Evolutionary conservation across 2,888 invertebrate genomes (phyloP).

Genomic region (Cenopis cana): DNA sequence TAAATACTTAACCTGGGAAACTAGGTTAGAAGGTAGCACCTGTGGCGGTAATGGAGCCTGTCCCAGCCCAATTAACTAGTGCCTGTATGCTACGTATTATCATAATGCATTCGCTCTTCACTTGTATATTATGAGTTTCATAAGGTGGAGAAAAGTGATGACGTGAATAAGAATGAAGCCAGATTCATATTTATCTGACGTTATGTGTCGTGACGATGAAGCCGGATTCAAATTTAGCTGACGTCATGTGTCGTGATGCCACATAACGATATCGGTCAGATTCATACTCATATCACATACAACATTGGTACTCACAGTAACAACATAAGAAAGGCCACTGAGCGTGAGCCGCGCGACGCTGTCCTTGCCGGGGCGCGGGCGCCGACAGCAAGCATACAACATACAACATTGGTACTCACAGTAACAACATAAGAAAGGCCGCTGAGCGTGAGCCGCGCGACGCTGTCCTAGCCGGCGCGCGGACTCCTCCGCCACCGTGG

Average conservation of each 20-base stretch:
- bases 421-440: too few species aligned
- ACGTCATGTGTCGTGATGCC: too few species aligned
- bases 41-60: conserved; percentile 59
- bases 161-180: too few species aligned
- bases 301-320: conserved; percentile 86
- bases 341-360: conserved; percentile 93
- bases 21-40: conserved; percentile 69
- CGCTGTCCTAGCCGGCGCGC: too few species aligned
- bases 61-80: conserved; percentile 33
- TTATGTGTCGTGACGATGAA: too few species aligned
- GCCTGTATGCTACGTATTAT: conserved; percentile 16
- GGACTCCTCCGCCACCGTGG: too few species aligned
- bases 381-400: too few species aligned
- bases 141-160: not conserved
- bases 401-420: too few species aligned
- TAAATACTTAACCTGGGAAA: conserved; percentile 64
- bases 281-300: not conserved
- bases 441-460: too few species aligned
- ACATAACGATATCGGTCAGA: too few species aligned
- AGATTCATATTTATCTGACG: too few species aligned
- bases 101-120: conserved; percentile 2
- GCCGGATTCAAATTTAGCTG: too few species aligned
- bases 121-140: conserved; percentile 22
- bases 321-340: conserved; percentile 91
- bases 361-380: conserved; percentile 75